Base-by-base conservation (phyloP, 2,888 invertebrate species). In the Synanthedon tipuliformis region DNA sequence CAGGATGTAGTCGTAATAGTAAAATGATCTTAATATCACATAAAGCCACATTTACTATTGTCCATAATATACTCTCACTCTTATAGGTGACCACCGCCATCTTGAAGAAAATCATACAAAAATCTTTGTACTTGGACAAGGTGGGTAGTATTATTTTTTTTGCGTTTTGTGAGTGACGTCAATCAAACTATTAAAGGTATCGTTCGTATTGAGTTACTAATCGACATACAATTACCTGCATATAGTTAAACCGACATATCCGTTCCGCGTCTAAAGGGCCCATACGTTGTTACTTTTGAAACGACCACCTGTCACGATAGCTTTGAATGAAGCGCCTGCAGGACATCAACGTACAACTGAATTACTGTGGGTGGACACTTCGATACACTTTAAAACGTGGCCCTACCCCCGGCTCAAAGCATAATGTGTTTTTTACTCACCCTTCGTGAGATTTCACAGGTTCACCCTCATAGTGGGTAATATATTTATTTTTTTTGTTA, bases 1-100 rank as follows among this genome's bases (percentile, higher is more conserved):
- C 79, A 70, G 75, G 73, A 78, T 80, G 81, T 80, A 78, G 75
- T 69, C 70, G 77, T 78, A 78, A 80, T 75, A 81, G 75, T 81
- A 80, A 82, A 81, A 78, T 78, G 71, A 82, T 78, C 74, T 72
- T 81, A 80, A 75, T 80, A 75, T 64, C 73, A 68, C 75, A 75
- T 81, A 76, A 80, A 78, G 63, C 66, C 57, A 66, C 65, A 64
- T 61, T 61, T 63, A 65, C 34, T 34, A 34, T 34, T 34, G 34
- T 34, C 34, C 10, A 10, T 23, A 23, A 23, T 34, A 34, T 34
- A 34, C 34, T 34, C 34, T 34, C 3, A 10, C 57, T 60, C 58
- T 56, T 52, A 56, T 54, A 55, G 55, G 59, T 64, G 61, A 64
- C 71, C 71, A 66, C 68, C 71, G 72, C 64, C 54, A 59, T 57